Base-by-base conservation (phyloP, 2,888 invertebrate species). In the Rhodophaea formosa region DNA sequence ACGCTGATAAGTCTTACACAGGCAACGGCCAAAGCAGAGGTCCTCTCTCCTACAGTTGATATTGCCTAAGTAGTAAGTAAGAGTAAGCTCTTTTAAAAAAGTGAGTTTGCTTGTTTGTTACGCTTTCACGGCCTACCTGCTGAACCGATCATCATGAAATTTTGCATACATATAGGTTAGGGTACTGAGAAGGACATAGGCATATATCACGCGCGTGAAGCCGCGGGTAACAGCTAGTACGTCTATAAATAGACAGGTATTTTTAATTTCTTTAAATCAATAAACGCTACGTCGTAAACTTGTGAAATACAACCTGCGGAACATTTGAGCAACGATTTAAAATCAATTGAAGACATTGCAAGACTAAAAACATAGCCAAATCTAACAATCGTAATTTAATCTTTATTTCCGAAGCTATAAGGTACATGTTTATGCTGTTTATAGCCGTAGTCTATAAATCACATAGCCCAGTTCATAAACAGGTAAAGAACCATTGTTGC, bases 271-370 rank as follows among this genome's bases (percentile, higher is more conserved):
- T 2, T n/a, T 39, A n/a, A 23, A 39, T 39, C 39, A 39, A n/a
- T 39, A 12, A n/a, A 12, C n/a, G 8, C 35, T 12, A 35, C 12
- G n/a, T 39, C 39, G n/a, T 39, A 39, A 39, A 39, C 39, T 12
- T 68, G 69, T 82, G 78, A 87, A 79, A 79, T 82, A 87, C 75
- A 83, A 74, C 78, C 59, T 69, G 74, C 80, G 84, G 80, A 88
- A 88, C 76, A 64, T 66, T 69, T 84, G 75, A 88, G 79, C 81
- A 86, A 86, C 79, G 82, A 79, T 86, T 82, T 75, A 70, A 70
- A 73, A 76, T 71, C 79, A 79, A 83, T 84, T 81, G 84, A 79
- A 71, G 73, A 78, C 39, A 39, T 39, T 39, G 39, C 39, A 39
- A 73, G 73, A 68, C 78, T 72, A 71, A 67, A 68, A 66, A 62